Evolutionary conservation across 2,888 invertebrate genomes (phyloP).

Genomic region (Stenurella melanura): DNA sequence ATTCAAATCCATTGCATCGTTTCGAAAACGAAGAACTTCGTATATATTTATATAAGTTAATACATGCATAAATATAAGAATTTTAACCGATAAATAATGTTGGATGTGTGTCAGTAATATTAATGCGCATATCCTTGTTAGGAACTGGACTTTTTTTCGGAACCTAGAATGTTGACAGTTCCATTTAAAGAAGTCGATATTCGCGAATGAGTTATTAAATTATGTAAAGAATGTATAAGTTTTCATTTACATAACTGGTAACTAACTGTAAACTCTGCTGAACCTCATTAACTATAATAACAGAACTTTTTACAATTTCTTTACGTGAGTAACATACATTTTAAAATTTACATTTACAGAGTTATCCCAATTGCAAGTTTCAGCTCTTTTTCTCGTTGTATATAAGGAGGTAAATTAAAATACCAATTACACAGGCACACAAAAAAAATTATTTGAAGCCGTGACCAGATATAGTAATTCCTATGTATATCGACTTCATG

Average conservation of each 20-base stretch:
- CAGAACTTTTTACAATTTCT: conserved; percentile 8
- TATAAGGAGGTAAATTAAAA: background rate
- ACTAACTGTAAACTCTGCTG: conserved; percentile 26
- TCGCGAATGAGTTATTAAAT: conserved; percentile 7
- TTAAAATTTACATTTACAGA: background rate
- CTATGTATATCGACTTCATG: no score
- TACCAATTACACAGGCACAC: background rate
- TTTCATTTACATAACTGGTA: conserved; percentile 37
- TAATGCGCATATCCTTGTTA: background rate
- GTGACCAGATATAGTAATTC: no score
- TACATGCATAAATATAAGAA: background rate
- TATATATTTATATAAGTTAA: no score
- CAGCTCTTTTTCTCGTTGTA: background rate
- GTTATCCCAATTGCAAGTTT: background rate
- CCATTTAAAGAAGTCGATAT: conserved; percentile 13
- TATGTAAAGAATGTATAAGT: conserved; percentile 27
- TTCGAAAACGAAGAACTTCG: no score
- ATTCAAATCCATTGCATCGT: no score
- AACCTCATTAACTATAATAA: conserved; percentile 16
- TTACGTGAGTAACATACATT: background rate
- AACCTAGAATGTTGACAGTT: conserved; percentile 3
- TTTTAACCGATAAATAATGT: background rate
- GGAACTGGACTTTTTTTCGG: conserved; percentile 2
- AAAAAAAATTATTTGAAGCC: no score
- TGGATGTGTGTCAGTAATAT: conserved; percentile 2